A percentile compares a stretch with the other conserved stretches of the same genome.
Conservation (phyloP, 2,888 invertebrate species). For the Epiblema foenella region DNA sequence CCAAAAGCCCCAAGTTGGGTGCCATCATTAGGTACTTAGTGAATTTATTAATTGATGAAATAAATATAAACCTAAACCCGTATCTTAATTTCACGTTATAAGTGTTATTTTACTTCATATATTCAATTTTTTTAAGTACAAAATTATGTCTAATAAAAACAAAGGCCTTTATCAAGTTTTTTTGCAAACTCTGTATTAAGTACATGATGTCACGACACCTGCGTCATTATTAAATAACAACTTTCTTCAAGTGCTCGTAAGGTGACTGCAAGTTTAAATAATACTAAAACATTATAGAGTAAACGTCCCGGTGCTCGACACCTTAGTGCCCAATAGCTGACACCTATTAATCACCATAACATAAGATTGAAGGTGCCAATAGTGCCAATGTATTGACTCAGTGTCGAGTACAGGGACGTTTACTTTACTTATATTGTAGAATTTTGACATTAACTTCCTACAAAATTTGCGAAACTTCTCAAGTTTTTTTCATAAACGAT, state of each 20-base stretch:
- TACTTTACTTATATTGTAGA: too few relatives aligned
- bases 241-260: not conserved
- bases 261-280: not conserved
- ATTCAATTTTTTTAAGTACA: constrained; percentile 2
- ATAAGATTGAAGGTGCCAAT: too few relatives aligned
- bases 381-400: too few relatives aligned
- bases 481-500: too few relatives aligned
- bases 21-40: constrained; percentile 3
- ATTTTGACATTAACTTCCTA: too few relatives aligned
- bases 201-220: constrained; percentile 15
- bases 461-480: too few relatives aligned
- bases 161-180: not conserved
- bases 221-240: constrained; percentile 12
- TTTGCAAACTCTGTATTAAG: not conserved
- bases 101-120: not conserved
- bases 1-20: constrained; percentile 10
- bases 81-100: not conserved
- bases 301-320: too few relatives aligned
- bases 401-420: too few relatives aligned
- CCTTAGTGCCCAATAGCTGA: too few relatives aligned
- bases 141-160: not conserved
- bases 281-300: not conserved
- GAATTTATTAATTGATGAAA: not conserved
- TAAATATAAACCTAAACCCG: not conserved
- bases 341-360: too few relatives aligned